Evolutionary conservation across 2,797 vertebrate genomes (phyloP).

Genomic region (Acropternis orthonyx): DNA sequence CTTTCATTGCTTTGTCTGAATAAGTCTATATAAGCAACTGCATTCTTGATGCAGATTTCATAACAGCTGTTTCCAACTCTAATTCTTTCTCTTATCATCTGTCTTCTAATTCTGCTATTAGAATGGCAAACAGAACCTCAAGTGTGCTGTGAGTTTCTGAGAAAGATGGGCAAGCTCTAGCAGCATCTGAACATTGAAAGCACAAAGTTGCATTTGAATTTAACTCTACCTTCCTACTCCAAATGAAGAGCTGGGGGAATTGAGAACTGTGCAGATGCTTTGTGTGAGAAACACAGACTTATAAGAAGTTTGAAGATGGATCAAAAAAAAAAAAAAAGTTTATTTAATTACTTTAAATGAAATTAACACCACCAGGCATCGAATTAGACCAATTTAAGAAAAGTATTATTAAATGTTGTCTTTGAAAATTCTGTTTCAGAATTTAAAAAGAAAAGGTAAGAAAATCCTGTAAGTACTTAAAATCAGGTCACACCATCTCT

Average conservation of each 20-base stretch:
- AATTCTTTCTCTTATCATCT: constrained; percentile 47
- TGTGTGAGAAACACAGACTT: background rate
- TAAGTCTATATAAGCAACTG: constrained; percentile 17
- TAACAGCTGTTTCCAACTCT: constrained; percentile 49
- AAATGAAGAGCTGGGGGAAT: background rate
- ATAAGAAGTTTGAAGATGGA: background rate
- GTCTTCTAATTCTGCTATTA: constrained; percentile 48
- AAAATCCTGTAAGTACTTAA: background rate
- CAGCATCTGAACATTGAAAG: background rate
- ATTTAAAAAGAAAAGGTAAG: background rate
- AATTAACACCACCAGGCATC: background rate
- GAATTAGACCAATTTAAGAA: background rate
- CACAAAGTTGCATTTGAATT: constrained; percentile 1
- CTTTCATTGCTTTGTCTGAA: background rate
- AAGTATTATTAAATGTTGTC: background rate
- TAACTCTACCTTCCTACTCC: background rate
- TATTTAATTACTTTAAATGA: background rate
- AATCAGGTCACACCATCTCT: background rate
- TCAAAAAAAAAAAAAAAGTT: background rate
- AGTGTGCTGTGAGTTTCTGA: background rate
- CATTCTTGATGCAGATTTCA: constrained; percentile 46
- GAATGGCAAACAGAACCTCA: constrained; percentile 29
- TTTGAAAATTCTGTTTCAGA: background rate
- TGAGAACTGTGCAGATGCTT: background rate
- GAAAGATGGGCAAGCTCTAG: background rate